These are phyloP conservation scores for Tenthredo scrophulariae DNA, from an alignment of 2,888 invertebrate genomes.

Conservation along the genomic window DNA sequence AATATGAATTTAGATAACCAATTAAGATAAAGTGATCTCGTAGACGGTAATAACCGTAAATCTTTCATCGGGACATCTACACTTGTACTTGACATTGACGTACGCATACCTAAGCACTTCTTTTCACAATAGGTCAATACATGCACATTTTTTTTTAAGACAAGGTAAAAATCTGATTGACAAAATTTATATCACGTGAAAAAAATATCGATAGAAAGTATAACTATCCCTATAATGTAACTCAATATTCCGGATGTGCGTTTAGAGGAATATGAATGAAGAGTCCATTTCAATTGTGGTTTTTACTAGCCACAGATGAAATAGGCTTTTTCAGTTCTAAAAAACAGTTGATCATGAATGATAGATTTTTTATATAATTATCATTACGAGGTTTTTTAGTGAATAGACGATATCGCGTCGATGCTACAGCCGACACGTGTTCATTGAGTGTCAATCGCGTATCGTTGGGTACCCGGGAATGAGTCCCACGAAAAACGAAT, in stretches of 20 bases:
- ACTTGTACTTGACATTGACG: constrained; percentile 12
- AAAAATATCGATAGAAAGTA: too few species aligned
- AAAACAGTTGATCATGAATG: not conserved
- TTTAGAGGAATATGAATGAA: not conserved
- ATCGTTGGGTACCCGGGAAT: not conserved
- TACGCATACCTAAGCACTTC: not conserved
- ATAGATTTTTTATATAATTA: not conserved
- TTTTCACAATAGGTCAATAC: not conserved
- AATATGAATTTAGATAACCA: constrained; percentile 21
- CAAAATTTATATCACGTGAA: too few species aligned
- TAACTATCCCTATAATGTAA: too few species aligned
- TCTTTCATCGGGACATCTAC: not conserved
- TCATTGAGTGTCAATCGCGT: not conserved
- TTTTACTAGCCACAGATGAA: not conserved
- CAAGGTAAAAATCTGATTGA: too few species aligned
- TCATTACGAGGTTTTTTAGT: not conserved
- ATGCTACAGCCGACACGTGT: not conserved
- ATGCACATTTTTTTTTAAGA: not conserved
- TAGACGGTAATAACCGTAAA: constrained; percentile 7
- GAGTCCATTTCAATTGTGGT: not conserved
- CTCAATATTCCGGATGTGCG: too few species aligned
- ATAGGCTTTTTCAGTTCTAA: not conserved
- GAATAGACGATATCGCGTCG: not conserved
- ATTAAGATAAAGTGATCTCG: constrained; percentile 28
- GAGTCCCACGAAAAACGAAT: not conserved